phyloP scores from a whole-genome alignment of 2,888 invertebrate genomes.

The Maniola hyperantus region DNA sequence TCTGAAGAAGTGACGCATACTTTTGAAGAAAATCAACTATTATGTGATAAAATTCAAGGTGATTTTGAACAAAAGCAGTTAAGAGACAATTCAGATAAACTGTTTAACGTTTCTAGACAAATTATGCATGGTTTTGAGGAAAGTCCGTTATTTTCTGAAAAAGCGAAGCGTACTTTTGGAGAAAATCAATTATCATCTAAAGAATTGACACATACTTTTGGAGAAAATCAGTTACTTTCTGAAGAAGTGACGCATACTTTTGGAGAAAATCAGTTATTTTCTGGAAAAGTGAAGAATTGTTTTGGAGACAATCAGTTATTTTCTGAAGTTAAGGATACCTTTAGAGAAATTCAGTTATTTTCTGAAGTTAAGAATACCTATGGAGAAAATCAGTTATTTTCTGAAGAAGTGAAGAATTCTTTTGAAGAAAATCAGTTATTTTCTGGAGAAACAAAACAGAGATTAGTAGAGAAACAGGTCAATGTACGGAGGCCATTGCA shows the following conservation, averaged over 20 bases:
- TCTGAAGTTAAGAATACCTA: too few species aligned
- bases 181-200: not conserved
- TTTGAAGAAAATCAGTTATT: conserved; percentile 38
- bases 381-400: too few species aligned
- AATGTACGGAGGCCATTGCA: conserved; percentile 52
- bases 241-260: too few species aligned
- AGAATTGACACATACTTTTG: not conserved
- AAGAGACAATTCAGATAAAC: not conserved
- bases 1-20: not conserved
- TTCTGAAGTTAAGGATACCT: conserved; percentile 48
- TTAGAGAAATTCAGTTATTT: conserved; percentile 35
- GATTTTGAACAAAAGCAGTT: not conserved
- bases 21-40: not conserved
- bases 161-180: too few species aligned
- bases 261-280: not conserved
- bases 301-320: too few species aligned
- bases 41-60: not conserved
- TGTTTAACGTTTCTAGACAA: not conserved
- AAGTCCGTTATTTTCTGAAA: too few species aligned
- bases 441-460: conserved; percentile 66
- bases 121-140: not conserved
- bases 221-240: not conserved
- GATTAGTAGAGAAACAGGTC: conserved; percentile 46
- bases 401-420: conserved; percentile 48
- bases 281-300: too few species aligned